Evolutionary conservation across 2,888 invertebrate genomes (phyloP), one percentile per base, ranked within the genome.

Genomic region (Andrena bicolor): DNA sequence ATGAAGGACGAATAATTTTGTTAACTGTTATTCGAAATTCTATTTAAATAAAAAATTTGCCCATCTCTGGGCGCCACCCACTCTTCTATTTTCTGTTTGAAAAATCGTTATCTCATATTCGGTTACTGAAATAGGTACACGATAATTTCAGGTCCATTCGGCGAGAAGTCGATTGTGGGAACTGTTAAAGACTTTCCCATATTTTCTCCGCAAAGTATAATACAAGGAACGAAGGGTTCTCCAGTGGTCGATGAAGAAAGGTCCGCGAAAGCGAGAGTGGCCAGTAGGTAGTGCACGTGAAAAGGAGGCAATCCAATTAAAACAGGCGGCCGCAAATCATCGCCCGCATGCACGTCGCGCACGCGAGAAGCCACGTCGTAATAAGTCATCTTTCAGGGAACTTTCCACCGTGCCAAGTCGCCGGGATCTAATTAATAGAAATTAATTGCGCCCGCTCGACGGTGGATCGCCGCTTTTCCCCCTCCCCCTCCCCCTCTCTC

Each of bases 381-480:
- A 82, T 87, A 88, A 87, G 76, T 87, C 87, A 88, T 87, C 83
- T 76, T 84, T 73, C 68, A 53, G 66, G 23, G 65, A 80, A 88
- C 86, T 87, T 87, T 88, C 84, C 77, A 80, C 53, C 20, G 56
- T 56, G 63, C 32, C 75, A 63, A 78, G 73, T 69, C 66, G 83
- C 65, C 79, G 58, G 63, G 68, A 79, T 76, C 86, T 83, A 87
- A 87, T 88, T 88, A 84, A 88, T 84, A 82, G 84, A 84, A 88
- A 87, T 84, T 88, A 84, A 87, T 87, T 79, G 83, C 83, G 53
- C 26, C 73, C 30, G 48, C 66, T 65, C 65, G 41, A 51, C 56
- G 30, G n/a, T 66, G 16, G 53, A 56, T 16, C 26, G 48, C 26
- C 20, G 30, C 48, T 58, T 64, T 49, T 28, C 56, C 7, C 53